Conservation (phyloP, 2,797 vertebrate genomes). For the Muscicapa striata region DNA sequence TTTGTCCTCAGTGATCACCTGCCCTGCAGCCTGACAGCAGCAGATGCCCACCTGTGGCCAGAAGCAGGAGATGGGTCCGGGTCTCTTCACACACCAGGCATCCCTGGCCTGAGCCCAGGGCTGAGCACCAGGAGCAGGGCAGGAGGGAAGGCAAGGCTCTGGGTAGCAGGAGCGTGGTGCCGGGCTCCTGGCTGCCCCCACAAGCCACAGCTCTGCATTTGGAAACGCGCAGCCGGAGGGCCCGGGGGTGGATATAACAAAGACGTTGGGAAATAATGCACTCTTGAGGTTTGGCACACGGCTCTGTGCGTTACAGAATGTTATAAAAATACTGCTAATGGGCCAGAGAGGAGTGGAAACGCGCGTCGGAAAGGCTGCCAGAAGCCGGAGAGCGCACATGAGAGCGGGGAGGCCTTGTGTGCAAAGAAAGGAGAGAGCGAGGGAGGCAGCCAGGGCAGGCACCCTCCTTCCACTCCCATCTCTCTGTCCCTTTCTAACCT, state of each 20-base stretch:
- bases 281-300: conserved; percentile 68
- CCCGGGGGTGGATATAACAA: conserved; percentile 27
- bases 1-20: background rate
- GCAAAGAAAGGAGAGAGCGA: background rate
- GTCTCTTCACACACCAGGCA: background rate
- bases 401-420: conserved; percentile 32
- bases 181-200: background rate
- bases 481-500: background rate
- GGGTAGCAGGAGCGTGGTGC: background rate
- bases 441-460: conserved; percentile 18
- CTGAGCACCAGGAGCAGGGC: background rate
- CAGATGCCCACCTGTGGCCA: background rate
- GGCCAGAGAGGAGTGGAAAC: conserved; percentile 55
- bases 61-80: background rate
- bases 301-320: conserved; percentile 53
- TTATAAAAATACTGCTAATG: conserved; percentile 70
- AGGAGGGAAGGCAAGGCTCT: background rate
- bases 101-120: background rate
- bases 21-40: background rate
- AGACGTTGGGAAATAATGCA: conserved; percentile 61
- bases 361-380: conserved; percentile 40
- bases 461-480: background rate
- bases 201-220: background rate
- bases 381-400: background rate
- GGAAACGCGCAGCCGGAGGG: background rate